Conservation (phyloP, 2,797 vertebrate genomes). For the Nothura maculosa region DNA sequence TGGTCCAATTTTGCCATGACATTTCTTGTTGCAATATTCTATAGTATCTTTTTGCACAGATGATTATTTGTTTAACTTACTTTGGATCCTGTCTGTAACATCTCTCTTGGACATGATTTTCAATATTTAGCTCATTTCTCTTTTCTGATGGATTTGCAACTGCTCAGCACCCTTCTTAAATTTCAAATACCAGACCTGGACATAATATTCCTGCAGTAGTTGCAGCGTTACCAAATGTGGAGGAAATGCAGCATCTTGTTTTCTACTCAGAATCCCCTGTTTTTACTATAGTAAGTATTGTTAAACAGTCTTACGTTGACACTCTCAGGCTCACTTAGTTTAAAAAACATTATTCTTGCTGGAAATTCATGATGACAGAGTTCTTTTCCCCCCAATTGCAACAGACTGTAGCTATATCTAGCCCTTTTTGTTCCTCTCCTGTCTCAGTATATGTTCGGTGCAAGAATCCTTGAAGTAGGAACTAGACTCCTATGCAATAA, state of each 20-base stretch:
- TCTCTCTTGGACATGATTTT: not conserved
- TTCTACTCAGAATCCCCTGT: not conserved
- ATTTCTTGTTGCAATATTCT: not conserved
- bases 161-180: not conserved
- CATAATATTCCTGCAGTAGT: not conserved
- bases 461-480: not conserved
- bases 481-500: fast-evolving
- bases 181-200: not conserved
- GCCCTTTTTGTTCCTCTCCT: not conserved
- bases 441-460: not conserved
- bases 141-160: not conserved
- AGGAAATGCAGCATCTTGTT: not conserved
- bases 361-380: not conserved
- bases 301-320: not conserved
- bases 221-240: not conserved
- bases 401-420: not conserved
- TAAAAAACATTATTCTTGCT: not conserved
- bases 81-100: conserved; percentile 19
- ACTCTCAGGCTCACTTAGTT: not conserved
- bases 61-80: not conserved
- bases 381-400: not conserved
- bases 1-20: not conserved
- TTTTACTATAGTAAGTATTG: not conserved
- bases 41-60: not conserved
- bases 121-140: not conserved